A percentile compares a stretch with the other conserved stretches of the same genome.
Evolutionary conservation across 1,140 invertebrate genomes (phyloP).

Genomic region (Sminthurides bifidus): DNA sequence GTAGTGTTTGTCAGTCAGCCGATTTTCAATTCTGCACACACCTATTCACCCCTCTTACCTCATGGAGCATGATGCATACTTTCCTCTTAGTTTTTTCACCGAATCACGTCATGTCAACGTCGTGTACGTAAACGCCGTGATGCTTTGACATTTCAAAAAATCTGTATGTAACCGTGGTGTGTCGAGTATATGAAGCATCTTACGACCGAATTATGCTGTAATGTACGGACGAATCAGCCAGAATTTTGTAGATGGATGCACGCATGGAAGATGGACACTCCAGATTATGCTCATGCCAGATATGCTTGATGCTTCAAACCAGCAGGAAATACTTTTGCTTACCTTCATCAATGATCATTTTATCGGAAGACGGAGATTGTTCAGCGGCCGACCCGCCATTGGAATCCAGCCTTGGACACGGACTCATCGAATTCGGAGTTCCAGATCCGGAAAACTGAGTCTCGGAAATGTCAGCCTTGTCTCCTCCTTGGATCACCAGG

Average conservation of each 20-base stretch:
- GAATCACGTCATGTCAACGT: too few species aligned
- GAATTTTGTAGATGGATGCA: background rate
- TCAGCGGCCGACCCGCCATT: background rate
- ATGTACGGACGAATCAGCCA: too few species aligned
- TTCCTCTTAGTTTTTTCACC: too few species aligned
- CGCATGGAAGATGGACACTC: background rate
- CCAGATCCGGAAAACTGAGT: slow-evolving; percentile 14
- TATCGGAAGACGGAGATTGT: slow-evolving; percentile 19
- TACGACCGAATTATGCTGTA: too few species aligned
- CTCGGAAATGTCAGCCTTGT: background rate
- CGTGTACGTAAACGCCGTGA: too few species aligned
- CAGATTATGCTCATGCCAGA: background rate
- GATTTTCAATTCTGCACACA: too few species aligned
- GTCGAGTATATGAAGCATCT: too few species aligned
- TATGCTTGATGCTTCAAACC: background rate
- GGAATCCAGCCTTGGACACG: slow-evolving; percentile 14
- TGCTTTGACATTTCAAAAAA: too few species aligned
- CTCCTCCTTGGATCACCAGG: slow-evolving; percentile 25
- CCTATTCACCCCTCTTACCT: too few species aligned
- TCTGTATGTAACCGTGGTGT: too few species aligned
- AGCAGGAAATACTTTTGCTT: slow-evolving; percentile 3
- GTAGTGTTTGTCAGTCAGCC: too few species aligned
- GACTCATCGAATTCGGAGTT: slow-evolving; percentile 23
- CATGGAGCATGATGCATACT: too few species aligned
- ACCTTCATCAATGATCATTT: slow-evolving; percentile 32